Base-by-base conservation (phyloP, 2,797 vertebrate species). In the Chelmon rostratus region DNA sequence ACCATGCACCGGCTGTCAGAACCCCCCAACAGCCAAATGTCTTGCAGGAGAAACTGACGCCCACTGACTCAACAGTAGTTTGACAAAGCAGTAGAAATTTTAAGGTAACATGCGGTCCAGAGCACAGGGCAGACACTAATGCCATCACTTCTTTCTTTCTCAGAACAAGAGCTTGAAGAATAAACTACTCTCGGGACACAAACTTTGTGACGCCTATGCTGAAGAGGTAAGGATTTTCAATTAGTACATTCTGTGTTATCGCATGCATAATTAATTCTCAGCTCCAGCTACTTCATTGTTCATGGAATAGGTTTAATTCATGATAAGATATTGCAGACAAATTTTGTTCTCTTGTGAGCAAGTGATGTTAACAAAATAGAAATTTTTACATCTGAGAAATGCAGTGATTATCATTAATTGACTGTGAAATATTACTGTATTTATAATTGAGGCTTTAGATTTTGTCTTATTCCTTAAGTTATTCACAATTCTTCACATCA, bases 151-250 rank as follows among this genome's bases (percentile, higher is more conserved):
- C 6, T 52, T 49, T 72, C 25, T 70, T 33, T 76, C 75, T 62
- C 94, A 99, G 98, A 99, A 99, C 93, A 99, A 99, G 96, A 99
- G 98, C 92, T 93, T 99, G 93, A 99, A 99, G 95, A 99, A 93
- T 76, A 99, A 99, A 92, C 96, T 99, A 3, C 91, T 99, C 58
- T 99, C 98, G 1, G 98, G 98, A 91, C 97, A 95, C 90, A 99
- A 99, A 90, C 95, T 98, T 38, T 99, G 98, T 86, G 98, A 98
- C 15, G 96, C 98, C 85, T 97, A 97, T 6, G 96, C 97, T 84
- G 98, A 99, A 89, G 98, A 99, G 96, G 98, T 99, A 93, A 95
- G 96, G 21, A 23, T 71, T 72, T 83, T 80, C 23, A 84, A 66
- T 69, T 42, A 63, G 19, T 52, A 5, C 23, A 23, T 19, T 76